These are phyloP conservation scores for Archips crataeganus DNA, from an alignment of 2,888 invertebrate species.

Conservation along the genomic window DNA sequence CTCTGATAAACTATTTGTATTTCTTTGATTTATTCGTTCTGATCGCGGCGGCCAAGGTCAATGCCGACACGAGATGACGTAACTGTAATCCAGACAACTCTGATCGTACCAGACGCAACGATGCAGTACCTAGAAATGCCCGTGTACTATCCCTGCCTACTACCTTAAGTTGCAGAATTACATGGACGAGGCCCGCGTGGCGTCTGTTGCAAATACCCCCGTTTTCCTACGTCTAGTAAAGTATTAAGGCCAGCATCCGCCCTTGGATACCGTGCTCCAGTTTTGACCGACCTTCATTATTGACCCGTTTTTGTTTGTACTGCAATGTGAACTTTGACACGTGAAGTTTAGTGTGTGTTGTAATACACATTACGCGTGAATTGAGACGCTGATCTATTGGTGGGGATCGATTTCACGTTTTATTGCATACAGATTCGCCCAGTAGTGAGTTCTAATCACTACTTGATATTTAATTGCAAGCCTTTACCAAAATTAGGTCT, in stretches of 20 bases:
- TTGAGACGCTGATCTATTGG: background rate
- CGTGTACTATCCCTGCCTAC: constrained; percentile 2
- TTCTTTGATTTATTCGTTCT: constrained; percentile 28
- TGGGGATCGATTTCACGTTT: background rate
- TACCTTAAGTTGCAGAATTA: constrained; percentile 15
- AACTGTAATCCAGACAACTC: constrained; percentile 9
- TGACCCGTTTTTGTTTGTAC: constrained; percentile 23
- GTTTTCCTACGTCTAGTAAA: constrained; percentile 22
- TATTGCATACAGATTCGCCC: background rate
- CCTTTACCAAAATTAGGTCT: too few relatives aligned
- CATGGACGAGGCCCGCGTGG: constrained; percentile 9
- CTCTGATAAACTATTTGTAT: background rate
- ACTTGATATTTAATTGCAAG: too few relatives aligned
- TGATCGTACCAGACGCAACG: constrained; percentile 1
- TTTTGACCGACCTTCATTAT: constrained; percentile 31
- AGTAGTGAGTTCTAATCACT: too few relatives aligned
- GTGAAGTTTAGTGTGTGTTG: background rate
- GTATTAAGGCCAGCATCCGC: constrained; percentile 16
- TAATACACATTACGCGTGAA: background rate
- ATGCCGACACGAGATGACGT: constrained; percentile 25
- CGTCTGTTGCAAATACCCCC: constrained; percentile 6
- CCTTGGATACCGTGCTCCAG: constrained; percentile 28
- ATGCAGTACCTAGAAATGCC: background rate
- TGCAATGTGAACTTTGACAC: constrained; percentile 8
- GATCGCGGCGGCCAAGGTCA: constrained; percentile 31